Percentiles rank a stretch among this genome's conserved stretches.
Evolutionary conservation across 2,113 vertebrate species (phyloP).

Genomic region (Rissa tridactyla): DNA sequence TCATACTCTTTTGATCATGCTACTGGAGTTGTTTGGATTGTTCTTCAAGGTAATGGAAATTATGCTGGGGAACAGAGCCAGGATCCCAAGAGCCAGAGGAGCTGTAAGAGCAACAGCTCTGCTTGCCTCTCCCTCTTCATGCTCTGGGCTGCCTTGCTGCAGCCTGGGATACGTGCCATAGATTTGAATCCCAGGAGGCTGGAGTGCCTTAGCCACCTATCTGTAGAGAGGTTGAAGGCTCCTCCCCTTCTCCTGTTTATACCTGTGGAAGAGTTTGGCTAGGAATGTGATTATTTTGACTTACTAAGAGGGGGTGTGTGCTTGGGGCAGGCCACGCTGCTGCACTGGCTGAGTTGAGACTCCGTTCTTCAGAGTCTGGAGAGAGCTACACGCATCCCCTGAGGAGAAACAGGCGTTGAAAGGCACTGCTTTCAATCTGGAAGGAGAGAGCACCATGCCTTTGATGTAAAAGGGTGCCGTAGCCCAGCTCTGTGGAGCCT

Average conservation of each 20-base stretch:
- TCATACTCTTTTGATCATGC: not conserved
- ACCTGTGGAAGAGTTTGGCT: not conserved
- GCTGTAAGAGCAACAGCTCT: not conserved
- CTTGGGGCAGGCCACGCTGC: not conserved
- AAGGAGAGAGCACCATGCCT: not conserved
- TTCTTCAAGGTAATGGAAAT: slow-evolving; percentile 30
- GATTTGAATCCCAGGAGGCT: not conserved
- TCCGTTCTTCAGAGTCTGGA: not conserved
- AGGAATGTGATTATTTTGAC: not conserved
- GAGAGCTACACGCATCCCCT: not conserved
- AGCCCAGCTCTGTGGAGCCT: not conserved
- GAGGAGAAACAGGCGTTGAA: not conserved
- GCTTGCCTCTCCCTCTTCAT: not conserved
- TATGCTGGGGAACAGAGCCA: not conserved
- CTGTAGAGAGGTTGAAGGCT: not conserved
- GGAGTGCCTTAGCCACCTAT: not conserved
- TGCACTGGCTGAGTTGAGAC: not conserved
- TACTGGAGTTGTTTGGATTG: not conserved
- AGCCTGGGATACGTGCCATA: not conserved
- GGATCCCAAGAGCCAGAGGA: not conserved
- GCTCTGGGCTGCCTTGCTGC: not conserved
- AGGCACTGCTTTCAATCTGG: not conserved
- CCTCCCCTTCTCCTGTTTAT: not conserved
- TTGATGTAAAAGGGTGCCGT: not conserved
- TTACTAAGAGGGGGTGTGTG: not conserved